phyloP scores from a whole-genome alignment of 2,797 vertebrate genomes.

The Spea hammondii region DNA sequence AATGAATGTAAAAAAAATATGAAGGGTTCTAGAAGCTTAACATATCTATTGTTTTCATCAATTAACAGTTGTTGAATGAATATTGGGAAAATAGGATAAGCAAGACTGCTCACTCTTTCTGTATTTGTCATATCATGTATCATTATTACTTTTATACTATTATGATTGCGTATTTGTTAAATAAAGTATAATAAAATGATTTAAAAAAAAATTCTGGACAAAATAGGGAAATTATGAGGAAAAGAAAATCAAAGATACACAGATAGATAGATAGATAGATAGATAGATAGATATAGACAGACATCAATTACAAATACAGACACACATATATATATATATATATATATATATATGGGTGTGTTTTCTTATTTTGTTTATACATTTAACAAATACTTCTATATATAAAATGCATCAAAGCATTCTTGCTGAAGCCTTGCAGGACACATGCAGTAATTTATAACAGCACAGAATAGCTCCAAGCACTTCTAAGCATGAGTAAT shows the following conservation, averaged over 20 bases:
- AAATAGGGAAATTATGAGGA: not conserved
- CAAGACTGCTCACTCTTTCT: not conserved
- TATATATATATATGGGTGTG: not conserved
- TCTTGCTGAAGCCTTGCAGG: too few relatives aligned
- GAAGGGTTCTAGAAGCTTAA: not conserved
- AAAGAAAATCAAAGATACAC: not conserved
- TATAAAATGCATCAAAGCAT: not conserved
- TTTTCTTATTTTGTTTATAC: not conserved
- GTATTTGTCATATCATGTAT: not conserved
- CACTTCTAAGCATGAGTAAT: not conserved
- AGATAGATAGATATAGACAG: not conserved
- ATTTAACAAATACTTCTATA: not conserved
- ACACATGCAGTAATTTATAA: not conserved
- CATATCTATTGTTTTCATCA: not conserved
- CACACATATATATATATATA: not conserved
- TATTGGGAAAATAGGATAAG: not conserved
- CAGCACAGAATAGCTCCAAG: not conserved
- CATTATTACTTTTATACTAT: too few relatives aligned
- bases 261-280: not conserved
- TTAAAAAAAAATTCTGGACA: not conserved
- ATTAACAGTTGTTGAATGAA: not conserved
- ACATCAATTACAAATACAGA: not conserved
- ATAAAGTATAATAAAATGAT: not conserved
- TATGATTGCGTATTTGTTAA: not conserved
- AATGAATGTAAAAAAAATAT: constrained; percentile 18